Evolutionary conservation across 1,140 invertebrate genomes (phyloP).

Genomic region (Penaeus indicus): DNA sequence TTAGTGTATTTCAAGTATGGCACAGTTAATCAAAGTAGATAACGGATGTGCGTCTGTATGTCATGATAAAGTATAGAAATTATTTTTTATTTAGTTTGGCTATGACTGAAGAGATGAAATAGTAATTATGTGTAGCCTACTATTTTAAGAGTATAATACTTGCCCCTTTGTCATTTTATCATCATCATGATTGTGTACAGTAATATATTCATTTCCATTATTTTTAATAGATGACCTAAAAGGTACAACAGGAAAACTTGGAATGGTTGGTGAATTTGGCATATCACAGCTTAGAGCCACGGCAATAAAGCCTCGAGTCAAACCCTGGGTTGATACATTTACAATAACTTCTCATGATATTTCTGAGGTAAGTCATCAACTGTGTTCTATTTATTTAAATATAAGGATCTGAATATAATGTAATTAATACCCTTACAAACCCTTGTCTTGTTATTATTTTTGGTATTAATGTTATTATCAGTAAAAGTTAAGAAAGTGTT

Average conservation of each 20-base stretch:
- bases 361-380: conserved; percentile 78
- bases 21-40: background rate
- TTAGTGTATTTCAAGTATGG: background rate
- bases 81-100: too few relatives aligned
- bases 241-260: conserved; percentile 80
- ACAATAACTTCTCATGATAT: conserved; percentile 83
- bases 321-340: conserved; percentile 89
- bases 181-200: background rate
- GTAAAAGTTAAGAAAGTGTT: background rate
- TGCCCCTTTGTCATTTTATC: background rate
- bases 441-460: background rate
- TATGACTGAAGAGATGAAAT: background rate
- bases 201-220: background rate
- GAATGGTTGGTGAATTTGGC: conserved; percentile 86
- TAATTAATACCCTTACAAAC: background rate
- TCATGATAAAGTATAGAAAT: background rate
- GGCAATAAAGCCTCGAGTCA: conserved; percentile 88
- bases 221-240: conserved; percentile 76
- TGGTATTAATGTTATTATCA: background rate
- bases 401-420: background rate
- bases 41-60: background rate
- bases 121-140: background rate
- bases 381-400: too few relatives aligned
- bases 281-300: conserved; percentile 85
- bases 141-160: background rate